Evolutionary conservation across 2,797 vertebrate genomes (phyloP).

Genomic region (Zenarchopterus dispar): DNA sequence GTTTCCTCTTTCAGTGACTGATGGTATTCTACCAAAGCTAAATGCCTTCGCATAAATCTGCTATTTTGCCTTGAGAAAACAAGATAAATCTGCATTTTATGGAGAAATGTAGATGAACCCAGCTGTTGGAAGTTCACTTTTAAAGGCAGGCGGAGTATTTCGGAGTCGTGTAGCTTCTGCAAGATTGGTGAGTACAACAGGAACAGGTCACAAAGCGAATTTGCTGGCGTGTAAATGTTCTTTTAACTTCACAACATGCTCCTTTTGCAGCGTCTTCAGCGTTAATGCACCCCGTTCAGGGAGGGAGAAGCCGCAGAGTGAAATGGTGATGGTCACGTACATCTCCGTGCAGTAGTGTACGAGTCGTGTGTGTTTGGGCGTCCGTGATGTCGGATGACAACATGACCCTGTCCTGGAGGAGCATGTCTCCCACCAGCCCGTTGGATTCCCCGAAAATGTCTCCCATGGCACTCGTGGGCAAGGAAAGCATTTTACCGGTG

Average conservation of each 20-base stretch:
- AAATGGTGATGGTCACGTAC: slow-evolving; percentile 12
- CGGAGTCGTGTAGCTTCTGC: slow-evolving; percentile 1
- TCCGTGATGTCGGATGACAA: slow-evolving; percentile 78
- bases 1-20: slow-evolving; percentile 71
- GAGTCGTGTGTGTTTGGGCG: slow-evolving; percentile 21
- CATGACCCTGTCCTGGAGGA: slow-evolving; percentile 75
- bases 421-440: slow-evolving; percentile 49
- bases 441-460: slow-evolving; percentile 27
- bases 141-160: background rate
- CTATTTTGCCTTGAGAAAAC: background rate
- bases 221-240: background rate
- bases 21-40: slow-evolving; percentile 13
- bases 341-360: slow-evolving; percentile 23
- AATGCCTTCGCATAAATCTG: background rate
- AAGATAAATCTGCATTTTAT: background rate
- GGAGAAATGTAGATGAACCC: rapidly evolving
- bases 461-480: slow-evolving; percentile 12
- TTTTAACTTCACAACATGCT: background rate
- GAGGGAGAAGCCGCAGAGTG: slow-evolving; percentile 2
- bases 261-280: slow-evolving; percentile 23
- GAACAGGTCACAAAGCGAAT: slow-evolving; percentile 1
- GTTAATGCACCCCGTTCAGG: background rate
- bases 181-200: slow-evolving; percentile 48
- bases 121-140: background rate
- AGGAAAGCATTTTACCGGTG: slow-evolving; percentile 65